Percentiles rank a stretch among this genome's conserved stretches.
phyloP scores from a whole-genome alignment of 2,797 vertebrate genomes.

The Morelia viridis region DNA sequence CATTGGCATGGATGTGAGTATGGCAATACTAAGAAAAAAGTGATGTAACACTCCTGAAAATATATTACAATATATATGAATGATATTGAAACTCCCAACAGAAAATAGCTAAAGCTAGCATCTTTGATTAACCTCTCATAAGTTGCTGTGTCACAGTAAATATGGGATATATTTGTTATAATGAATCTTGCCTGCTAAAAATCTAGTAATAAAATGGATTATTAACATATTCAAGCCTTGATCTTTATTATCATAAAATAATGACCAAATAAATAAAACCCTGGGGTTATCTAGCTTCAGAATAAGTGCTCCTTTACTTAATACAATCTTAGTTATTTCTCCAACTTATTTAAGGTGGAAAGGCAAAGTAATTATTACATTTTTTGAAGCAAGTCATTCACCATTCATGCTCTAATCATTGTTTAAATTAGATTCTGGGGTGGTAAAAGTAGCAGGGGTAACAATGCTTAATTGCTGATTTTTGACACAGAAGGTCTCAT shows the following conservation, averaged over 20 bases:
- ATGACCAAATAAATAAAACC: background rate
- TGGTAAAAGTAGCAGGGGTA: background rate
- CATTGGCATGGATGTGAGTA: no score
- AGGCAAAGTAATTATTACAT: slow-evolving; percentile 23
- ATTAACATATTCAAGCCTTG: background rate
- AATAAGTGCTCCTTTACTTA: slow-evolving; percentile 9
- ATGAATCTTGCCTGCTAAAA: slow-evolving; percentile 21
- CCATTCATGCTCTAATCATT: background rate
- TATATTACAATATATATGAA: background rate
- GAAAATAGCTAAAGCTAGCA: background rate
- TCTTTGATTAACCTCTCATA: background rate
- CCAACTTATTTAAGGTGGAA: slow-evolving; percentile 18
- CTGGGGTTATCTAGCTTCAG: background rate
- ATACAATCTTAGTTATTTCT: slow-evolving; percentile 31
- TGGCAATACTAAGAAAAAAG: no score
- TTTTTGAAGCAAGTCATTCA: slow-evolving; percentile 13
- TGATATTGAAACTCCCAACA: background rate
- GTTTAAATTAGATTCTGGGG: background rate
- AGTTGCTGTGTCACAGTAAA: background rate
- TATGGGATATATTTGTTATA: slow-evolving; percentile 19
- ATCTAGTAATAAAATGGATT: background rate
- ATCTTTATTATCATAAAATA: slow-evolving; percentile 16
- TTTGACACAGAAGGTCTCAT: background rate
- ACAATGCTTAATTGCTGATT: background rate
- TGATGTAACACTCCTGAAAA: background rate